Evolutionary conservation across 2,888 invertebrate genomes (phyloP), one percentile per base, ranked within the genome.

Genomic region (Drosophila pegasa): DNA sequence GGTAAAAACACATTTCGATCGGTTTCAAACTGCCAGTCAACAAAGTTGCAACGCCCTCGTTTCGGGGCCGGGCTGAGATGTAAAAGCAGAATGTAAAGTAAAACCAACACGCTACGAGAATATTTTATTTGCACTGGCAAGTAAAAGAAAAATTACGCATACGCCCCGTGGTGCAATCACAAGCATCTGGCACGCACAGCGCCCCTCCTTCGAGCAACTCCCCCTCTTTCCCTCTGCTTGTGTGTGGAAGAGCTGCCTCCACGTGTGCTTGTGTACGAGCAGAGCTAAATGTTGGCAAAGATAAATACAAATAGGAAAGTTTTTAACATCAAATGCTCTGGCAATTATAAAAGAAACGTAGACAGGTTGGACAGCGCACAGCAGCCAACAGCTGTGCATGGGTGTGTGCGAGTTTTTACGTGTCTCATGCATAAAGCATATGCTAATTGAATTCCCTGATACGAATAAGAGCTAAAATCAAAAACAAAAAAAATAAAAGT

Each of bases 381-480:
- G 48, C n/a, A 45, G 41, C 9, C n/a, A 5, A 27, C n/a, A n/a
- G 12, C 9, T 51, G 29, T n/a, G 20, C 9, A 20, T 20, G 8
- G 50, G 27, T 16, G 25, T 25, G 16, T n/a, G 14, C 9, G 18
- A 5, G 9, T 9, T 55, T 52, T 63, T 16, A 40, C 54, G n/a
- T 40, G 59, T 67, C 70, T 78, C 75, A 85, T 87, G 75, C 70
- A 87, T 87, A 85, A 87, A 65, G 66, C 75, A 88, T 73, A 75
- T 78, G 71, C 76, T 87, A 88, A 88, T 87, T 87, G 85, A 87
- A 80, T 87, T 87, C 64, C 68, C 51, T 62, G 71, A 69, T 83
- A 40, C 71, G 14, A 55, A 27, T 35, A 61, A 60, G 66, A 45
- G 59, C 16, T 51, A 80, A 80, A n/a, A n/a, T n/a, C n/a, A n/a